Conservation (phyloP, 2,888 invertebrate genomes). For the Bhutanitis thaidina region DNA sequence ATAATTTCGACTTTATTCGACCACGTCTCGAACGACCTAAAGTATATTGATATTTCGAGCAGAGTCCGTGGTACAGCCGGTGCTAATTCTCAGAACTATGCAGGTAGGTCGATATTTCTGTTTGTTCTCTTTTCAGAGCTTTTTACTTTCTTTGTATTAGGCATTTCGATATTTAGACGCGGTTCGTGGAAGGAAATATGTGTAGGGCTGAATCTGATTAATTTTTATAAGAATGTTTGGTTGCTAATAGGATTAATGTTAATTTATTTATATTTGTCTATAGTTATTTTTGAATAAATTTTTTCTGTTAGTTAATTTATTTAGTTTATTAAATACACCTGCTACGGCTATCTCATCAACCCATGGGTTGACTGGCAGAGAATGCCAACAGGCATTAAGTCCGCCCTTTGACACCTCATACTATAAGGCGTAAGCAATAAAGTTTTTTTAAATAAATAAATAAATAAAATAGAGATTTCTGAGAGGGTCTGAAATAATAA, state of each 20-base stretch:
- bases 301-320: too few species aligned
- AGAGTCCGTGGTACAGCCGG: constrained; percentile 20
- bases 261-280: neutral
- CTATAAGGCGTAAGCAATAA: too few species aligned
- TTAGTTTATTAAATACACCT: too few species aligned
- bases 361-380: too few species aligned
- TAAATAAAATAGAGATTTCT: too few species aligned
- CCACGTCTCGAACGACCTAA: neutral
- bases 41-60: neutral
- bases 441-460: too few species aligned
- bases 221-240: neutral
- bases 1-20: neutral
- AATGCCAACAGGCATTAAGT: too few species aligned
- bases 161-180: neutral
- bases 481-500: too few species aligned
- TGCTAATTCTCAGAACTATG: constrained; percentile 45
- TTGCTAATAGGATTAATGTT: neutral
- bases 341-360: too few species aligned
- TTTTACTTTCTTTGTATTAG: constrained; percentile 24
- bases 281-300: too few species aligned
- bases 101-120: constrained; percentile 34
- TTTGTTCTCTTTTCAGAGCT: constrained; percentile 34
- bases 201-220: neutral
- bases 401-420: too few species aligned
- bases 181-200: constrained; percentile 4